Evolutionary conservation across 2,888 invertebrate genomes (phyloP).

Genomic region (Aleiodes leptofemur): DNA sequence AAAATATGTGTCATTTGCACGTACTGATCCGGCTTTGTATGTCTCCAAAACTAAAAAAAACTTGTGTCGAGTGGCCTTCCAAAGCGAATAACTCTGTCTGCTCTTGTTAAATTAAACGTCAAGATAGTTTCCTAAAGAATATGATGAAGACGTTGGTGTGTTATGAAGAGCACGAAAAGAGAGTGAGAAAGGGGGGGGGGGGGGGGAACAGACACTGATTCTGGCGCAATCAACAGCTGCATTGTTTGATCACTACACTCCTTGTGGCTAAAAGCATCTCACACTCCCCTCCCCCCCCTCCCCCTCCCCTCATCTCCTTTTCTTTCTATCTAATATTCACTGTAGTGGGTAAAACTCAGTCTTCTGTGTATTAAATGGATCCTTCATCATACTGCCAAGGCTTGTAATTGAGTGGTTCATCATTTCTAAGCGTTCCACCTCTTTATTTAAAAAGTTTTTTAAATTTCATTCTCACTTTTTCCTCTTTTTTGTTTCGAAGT

Average conservation of each 20-base stretch:
- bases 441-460: conserved; percentile 22
- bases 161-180: neutral
- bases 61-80: conserved; percentile 22
- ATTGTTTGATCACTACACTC: conserved; percentile 34
- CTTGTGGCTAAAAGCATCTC: conserved; percentile 40
- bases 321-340: too few species aligned
- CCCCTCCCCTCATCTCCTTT: too few species aligned
- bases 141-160: conserved; percentile 1
- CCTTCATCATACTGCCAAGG: conserved; percentile 10
- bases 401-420: conserved; percentile 30
- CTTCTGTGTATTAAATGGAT: conserved; percentile 32
- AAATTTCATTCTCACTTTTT: neutral
- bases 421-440: conserved; percentile 1
- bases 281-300: conserved; percentile 26
- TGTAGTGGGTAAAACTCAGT: neutral
- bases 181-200: neutral
- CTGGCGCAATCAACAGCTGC: conserved; percentile 36
- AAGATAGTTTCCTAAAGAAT: conserved; percentile 10
- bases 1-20: conserved; percentile 18
- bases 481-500: neutral
- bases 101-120: conserved; percentile 12
- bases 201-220: conserved; percentile 28
- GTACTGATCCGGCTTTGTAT: conserved; percentile 27
- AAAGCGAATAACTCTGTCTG: neutral
- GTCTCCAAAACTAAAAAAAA: conserved; percentile 16